Base-by-base conservation (phyloP, 1,140 invertebrate species). In the Diabrotica virgifera region DNA sequence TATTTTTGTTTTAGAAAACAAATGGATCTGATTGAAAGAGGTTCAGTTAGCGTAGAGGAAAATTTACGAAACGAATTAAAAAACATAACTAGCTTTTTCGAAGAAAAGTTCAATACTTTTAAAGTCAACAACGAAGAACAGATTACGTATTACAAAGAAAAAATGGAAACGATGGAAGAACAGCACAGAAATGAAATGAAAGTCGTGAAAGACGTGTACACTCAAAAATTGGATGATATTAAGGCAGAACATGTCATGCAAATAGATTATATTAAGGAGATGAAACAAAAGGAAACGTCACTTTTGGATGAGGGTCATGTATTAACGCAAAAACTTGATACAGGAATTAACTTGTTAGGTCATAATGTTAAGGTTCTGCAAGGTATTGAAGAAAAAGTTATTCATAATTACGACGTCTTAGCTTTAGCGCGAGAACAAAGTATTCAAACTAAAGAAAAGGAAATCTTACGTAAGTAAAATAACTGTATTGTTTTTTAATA, bases 251-350 rank as follows among this genome's bases (percentile, higher is more conserved):
- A 80, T 65, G 66, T 71, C 9, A 72, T 72, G 7, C 75, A 78
- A 62, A 65, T 81, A 52, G 81, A 83, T 12, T 78, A 79, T 54
- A 74, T 84, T 11, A 76, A 82, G 53, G 76, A 81, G 64, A 70
- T 77, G 14, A 81, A 80, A 63, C 58, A 77, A 62, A 51, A 77
- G 3, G 82, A 84, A 69, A 70, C 74, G 5, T 66, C 77, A 1
- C 59, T 80, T 0, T 65, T 80, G 12, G 71, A 77, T n/a, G 78
- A 82, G 57, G 76, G 78, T 61, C 68, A 67, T n/a, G 76, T 73
- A 13, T 81, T 82, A 38, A 65, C 78, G n/a, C 75, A 80, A 55
- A 82, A 78, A 56, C 59, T 84, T 24, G 76, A 78, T 37, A 59
- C 66, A 36, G 81, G 77, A 36, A 80, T 82, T 6, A 74, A 67